Conservation (phyloP, 2,888 invertebrate genomes). For the Leptura quadrifasciata region DNA sequence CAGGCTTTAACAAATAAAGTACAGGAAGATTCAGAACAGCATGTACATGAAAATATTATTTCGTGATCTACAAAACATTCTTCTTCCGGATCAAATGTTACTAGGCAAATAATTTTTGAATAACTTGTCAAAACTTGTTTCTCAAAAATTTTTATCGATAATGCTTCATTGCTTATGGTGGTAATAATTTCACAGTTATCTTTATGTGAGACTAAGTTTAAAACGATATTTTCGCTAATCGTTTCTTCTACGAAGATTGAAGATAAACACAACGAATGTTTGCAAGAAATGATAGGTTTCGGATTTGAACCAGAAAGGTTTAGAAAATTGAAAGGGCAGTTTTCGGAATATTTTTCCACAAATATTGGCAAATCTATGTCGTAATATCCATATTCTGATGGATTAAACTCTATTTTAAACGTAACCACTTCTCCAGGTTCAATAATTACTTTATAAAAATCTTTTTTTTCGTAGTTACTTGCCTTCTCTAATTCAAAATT, state of each 20-base stretch:
- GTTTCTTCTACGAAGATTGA: slow-evolving; percentile 62
- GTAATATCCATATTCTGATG: slow-evolving; percentile 61
- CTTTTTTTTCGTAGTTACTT: background rate
- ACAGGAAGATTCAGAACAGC: slow-evolving; percentile 50
- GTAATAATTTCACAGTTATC: slow-evolving; percentile 52
- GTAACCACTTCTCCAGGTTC: slow-evolving; percentile 59
- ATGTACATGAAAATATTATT: slow-evolving; percentile 61
- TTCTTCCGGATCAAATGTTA: slow-evolving; percentile 41
- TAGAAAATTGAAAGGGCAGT: slow-evolving; percentile 68
- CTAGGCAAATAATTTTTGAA: background rate
- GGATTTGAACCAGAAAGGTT: slow-evolving; percentile 64
- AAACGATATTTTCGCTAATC: slow-evolving; percentile 14
- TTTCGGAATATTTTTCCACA: slow-evolving; percentile 63
- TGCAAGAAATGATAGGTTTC: slow-evolving; percentile 62
- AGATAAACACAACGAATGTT: slow-evolving; percentile 65
- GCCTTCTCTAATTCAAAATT: slow-evolving; percentile 11
- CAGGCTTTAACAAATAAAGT: slow-evolving; percentile 58
- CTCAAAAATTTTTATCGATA: slow-evolving; percentile 17
- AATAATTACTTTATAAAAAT: slow-evolving; percentile 42
- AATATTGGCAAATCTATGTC: slow-evolving; percentile 67
- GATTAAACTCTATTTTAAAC: slow-evolving; percentile 64
- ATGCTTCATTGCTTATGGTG: slow-evolving; percentile 23
- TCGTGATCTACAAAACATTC: slow-evolving; percentile 51
- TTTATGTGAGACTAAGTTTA: slow-evolving; percentile 47
- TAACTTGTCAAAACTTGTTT: background rate